Percentiles rank a stretch among this genome's conserved stretches.
phyloP scores from a whole-genome alignment of 2,797 vertebrate genomes.

The Streptopelia turtur region DNA sequence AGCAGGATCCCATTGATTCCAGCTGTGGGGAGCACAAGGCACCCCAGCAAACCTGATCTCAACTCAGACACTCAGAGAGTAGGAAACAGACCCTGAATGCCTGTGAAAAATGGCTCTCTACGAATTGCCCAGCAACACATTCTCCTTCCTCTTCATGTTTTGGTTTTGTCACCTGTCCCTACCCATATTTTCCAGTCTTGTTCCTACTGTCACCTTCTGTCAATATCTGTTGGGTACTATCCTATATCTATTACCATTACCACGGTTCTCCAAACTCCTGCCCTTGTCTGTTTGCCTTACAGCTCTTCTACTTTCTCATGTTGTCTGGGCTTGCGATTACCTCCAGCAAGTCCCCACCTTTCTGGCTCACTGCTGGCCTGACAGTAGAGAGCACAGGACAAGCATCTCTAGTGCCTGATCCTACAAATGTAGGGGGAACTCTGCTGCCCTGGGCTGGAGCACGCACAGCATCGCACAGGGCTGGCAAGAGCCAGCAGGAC shows the following conservation, averaged over 20 bases:
- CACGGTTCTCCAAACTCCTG: background rate
- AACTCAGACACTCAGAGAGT: background rate
- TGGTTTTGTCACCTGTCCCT: background rate
- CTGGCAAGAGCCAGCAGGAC: background rate
- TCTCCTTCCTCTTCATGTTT: background rate
- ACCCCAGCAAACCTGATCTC: background rate
- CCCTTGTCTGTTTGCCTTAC: background rate
- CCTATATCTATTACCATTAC: background rate
- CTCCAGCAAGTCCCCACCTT: background rate
- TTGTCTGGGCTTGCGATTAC: background rate
- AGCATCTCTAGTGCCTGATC: background rate
- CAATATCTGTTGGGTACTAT: background rate
- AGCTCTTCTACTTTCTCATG: background rate
- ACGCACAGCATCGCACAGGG: accelerated
- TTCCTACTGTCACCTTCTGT: background rate
- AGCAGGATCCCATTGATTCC: background rate
- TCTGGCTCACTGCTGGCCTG: background rate
- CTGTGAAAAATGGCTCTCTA: background rate
- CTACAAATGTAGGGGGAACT: background rate
- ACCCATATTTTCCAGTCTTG: background rate
- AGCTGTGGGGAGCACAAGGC: background rate
- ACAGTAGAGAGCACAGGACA: background rate
- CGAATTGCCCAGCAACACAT: background rate
- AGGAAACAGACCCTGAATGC: background rate
- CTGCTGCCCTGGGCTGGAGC: background rate